phyloP scores from a whole-genome alignment of 2,888 invertebrate genomes.

The Polymixis lichenea region DNA sequence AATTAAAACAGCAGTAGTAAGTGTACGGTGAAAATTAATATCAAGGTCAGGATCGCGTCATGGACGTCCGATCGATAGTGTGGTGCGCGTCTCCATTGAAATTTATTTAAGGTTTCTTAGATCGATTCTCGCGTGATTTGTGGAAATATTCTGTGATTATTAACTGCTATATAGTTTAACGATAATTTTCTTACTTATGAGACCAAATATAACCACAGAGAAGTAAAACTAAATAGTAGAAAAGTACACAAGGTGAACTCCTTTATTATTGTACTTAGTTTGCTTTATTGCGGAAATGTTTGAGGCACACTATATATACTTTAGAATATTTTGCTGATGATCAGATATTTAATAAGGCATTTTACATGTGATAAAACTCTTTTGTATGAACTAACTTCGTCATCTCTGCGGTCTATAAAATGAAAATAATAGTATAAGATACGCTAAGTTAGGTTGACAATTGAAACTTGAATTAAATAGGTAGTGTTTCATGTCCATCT shows the following conservation, averaged over 20 bases:
- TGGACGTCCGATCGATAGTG: conserved; percentile 72
- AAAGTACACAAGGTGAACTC: not conserved
- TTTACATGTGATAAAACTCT: no score
- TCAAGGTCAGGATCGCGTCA: conserved; percentile 70
- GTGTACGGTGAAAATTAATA: conserved; percentile 45
- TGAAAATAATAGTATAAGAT: not conserved
- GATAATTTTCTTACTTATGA: not conserved
- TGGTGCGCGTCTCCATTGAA: conserved; percentile 68
- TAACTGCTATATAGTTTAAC: not conserved
- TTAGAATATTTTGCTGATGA: not conserved
- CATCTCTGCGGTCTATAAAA: no score
- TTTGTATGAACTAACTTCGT: not conserved
- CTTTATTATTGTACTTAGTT: not conserved
- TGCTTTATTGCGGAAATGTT: not conserved
- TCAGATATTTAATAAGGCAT: no score
- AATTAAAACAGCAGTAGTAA: conserved; percentile 25
- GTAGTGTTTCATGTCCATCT: not conserved
- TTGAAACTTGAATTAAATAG: no score
- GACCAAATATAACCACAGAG: not conserved
- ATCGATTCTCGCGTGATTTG: not conserved
- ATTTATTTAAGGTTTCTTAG: not conserved
- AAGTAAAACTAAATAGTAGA: not conserved
- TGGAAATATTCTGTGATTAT: no score
- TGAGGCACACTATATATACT: not conserved
- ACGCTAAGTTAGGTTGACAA: not conserved